Conservation (phyloP, 2,888 invertebrate species). For the Lottia scabra region DNA sequence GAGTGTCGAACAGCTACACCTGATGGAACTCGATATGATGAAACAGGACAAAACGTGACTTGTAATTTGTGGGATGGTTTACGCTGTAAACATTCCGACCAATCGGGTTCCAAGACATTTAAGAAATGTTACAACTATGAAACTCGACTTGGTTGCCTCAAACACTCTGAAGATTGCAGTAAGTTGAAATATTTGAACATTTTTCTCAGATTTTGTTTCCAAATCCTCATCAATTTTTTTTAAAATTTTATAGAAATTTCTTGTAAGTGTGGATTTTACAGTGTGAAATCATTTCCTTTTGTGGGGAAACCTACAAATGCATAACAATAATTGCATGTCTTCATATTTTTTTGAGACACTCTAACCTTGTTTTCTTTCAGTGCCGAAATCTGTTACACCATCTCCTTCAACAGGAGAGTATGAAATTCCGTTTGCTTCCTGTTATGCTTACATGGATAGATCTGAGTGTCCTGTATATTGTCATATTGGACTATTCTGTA, state of each 20-base stretch:
- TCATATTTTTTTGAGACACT: too few relatives aligned
- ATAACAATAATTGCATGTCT: too few relatives aligned
- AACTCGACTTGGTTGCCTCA: slow-evolving; percentile 53
- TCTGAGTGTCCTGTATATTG: slow-evolving; percentile 69
- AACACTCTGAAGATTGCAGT: slow-evolving; percentile 52
- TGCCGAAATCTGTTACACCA: slow-evolving; percentile 27
- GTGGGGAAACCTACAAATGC: too few relatives aligned
- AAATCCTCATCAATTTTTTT: too few relatives aligned
- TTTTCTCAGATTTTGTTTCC: not conserved
- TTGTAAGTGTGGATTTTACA: too few relatives aligned
- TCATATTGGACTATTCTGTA: slow-evolving; percentile 76
- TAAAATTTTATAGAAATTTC: too few relatives aligned
- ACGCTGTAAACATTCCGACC: slow-evolving; percentile 73
- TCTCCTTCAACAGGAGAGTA: slow-evolving; percentile 9
- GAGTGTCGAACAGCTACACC: slow-evolving; percentile 56
- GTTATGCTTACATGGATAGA: slow-evolving; percentile 53
- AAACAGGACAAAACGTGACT: slow-evolving; percentile 47
- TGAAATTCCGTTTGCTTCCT: slow-evolving; percentile 12
- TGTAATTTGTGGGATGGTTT: slow-evolving; percentile 78
- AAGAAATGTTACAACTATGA: slow-evolving; percentile 52
- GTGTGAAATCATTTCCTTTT: too few relatives aligned
- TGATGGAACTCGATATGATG: slow-evolving; percentile 40
- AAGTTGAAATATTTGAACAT: slow-evolving; percentile 29
- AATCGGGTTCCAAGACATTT: slow-evolving; percentile 25
- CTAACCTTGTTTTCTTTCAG: slow-evolving; percentile 12